A percentile compares a stretch with the other conserved stretches of the same genome.
Evolutionary conservation across 2,113 vertebrate species (phyloP).

Genomic region (Toxotes jaculatrix): DNA sequence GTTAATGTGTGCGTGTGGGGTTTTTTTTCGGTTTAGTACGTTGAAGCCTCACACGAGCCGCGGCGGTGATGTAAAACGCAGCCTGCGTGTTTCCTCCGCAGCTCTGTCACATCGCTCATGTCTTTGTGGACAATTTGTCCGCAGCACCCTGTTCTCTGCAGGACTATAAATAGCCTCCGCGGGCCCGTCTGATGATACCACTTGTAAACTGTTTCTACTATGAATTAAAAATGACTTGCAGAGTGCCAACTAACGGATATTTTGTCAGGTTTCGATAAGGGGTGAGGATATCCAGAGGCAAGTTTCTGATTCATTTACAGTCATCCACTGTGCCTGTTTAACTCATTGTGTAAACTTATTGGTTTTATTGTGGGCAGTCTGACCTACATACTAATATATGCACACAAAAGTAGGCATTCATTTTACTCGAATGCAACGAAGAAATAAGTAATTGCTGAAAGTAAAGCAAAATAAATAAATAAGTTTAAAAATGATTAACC

Average conservation of each 20-base stretch:
- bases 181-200: constrained; percentile 14
- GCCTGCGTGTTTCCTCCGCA: constrained; percentile 21
- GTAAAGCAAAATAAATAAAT: background rate
- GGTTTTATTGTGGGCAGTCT: constrained; percentile 17
- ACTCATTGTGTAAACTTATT: constrained; percentile 19
- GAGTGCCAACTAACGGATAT: constrained; percentile 32
- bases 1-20: too few relatives aligned
- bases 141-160: constrained; percentile 34
- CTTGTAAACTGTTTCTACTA: constrained; percentile 68
- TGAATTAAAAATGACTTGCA: constrained; percentile 66
- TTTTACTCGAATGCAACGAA: background rate
- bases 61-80: background rate
- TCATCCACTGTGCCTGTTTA: background rate
- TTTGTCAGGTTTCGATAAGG: constrained; percentile 57
- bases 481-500: background rate
- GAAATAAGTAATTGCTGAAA: background rate
- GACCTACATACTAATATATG: constrained; percentile 3
- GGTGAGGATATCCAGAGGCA: constrained; percentile 42
- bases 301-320: constrained; percentile 34
- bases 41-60: background rate
- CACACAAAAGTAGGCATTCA: background rate
- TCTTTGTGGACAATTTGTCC: constrained; percentile 71
- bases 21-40: background rate
- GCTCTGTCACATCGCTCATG: constrained; percentile 58
- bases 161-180: constrained; percentile 51